Base-by-base conservation (phyloP, 2,113 vertebrate species). In the Synodontis membranacea region DNA sequence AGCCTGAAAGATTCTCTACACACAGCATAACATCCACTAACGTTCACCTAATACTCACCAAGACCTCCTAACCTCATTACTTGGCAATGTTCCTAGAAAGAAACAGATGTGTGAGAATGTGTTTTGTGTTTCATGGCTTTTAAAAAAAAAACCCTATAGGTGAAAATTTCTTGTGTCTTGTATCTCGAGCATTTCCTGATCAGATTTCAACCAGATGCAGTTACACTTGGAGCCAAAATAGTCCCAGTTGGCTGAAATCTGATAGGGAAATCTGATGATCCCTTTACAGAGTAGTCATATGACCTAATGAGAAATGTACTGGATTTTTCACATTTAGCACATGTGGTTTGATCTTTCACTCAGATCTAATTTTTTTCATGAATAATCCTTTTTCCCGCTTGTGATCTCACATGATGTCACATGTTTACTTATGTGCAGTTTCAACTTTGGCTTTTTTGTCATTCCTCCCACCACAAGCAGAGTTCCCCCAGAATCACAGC, bases 1-100 rank as follows among this genome's bases (percentile, higher is more conserved):
- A 68, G 74, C 75, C 23, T 86, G 84, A 79, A 75, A 60, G 74
- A 85, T 79, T 66, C 70, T 54, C 64, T 56, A n/a, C 34, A 75
- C 48, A 58, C 34, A n/a, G 34, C 1, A 1, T 58, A 74, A 44
- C 23, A 84, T 39, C 58, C 37, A 19, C 52, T 44, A 58, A 23
- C 19, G 74, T n/a, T 74, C 56, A 44, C 28, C 44, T n/a, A 72
- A 72, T 0, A 5, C 11, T 48, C 34, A 19, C 6, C 31, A 48
- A 83, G 15, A 75, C 34, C 25, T 25, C 34, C 46, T 21, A 64
- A 62, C 31, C 76, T 80, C 75, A 86, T 42, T 68, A 50, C 46
- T 68, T 66, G 46, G 25, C 76, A 44, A 9, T 31, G 46, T n/a
- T 44, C 34, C 34, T 42, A 34, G 28, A 56, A 39, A 39, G 23